A percentile compares a stretch with the other conserved stretches of the same genome.
Conservation (phyloP, 2,113 vertebrate genomes). For the Ginglymostoma cirratum region DNA sequence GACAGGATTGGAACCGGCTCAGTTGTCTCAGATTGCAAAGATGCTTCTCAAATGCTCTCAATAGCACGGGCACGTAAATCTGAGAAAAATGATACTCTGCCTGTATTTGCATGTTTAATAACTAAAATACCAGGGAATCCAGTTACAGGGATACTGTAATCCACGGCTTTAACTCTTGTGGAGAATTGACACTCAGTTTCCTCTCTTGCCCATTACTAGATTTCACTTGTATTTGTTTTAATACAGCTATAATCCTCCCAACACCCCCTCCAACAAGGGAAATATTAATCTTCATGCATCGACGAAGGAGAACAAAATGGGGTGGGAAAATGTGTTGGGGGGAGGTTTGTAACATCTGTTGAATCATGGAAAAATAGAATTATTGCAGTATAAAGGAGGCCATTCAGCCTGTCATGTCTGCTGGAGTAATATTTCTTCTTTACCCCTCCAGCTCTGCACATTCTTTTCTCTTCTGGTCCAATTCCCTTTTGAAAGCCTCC, state of each 20-base stretch:
- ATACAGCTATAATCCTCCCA: neutral
- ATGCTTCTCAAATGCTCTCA: neutral
- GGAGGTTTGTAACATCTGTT: neutral
- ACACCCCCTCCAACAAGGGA: neutral
- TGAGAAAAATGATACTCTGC: slow-evolving; percentile 6
- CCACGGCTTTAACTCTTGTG: neutral
- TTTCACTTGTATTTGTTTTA: neutral
- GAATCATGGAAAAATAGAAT: neutral
- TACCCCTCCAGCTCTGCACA: too few species aligned
- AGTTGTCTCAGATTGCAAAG: slow-evolving; percentile 5
- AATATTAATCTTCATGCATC: neutral
- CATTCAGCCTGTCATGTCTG: neutral
- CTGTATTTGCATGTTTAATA: neutral
- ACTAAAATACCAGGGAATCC: neutral
- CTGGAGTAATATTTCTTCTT: too few species aligned
- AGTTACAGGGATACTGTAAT: neutral
- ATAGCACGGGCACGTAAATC: neutral
- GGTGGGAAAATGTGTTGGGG: neutral
- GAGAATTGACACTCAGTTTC: neutral
- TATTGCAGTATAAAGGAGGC: neutral
- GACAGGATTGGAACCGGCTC: neutral
- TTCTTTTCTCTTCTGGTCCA: too few species aligned
- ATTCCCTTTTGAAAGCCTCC: too few species aligned
- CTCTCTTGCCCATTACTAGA: neutral
- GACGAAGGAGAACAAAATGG: neutral